Evolutionary conservation across 1,140 invertebrate genomes (phyloP).

Genomic region (Atta texana): DNA sequence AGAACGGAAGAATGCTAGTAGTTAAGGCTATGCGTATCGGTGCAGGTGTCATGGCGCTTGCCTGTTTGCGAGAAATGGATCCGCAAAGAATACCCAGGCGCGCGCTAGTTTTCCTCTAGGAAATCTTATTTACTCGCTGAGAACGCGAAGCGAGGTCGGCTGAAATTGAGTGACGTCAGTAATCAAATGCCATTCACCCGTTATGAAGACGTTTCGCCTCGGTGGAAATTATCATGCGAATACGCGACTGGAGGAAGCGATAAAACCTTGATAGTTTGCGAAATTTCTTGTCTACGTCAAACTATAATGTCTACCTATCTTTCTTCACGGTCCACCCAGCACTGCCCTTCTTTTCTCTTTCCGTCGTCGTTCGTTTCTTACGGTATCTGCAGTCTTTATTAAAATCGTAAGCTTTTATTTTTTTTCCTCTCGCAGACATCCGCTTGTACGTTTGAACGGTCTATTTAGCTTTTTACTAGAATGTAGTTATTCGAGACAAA

Average conservation of each 20-base stretch:
- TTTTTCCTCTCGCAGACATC: slow-evolving; percentile 5
- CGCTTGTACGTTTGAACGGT: slow-evolving; percentile 13
- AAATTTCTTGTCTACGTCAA: slow-evolving; percentile 57
- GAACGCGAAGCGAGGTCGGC: slow-evolving; percentile 25
- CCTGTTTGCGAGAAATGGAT: slow-evolving; percentile 50
- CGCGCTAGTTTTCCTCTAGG: slow-evolving; percentile 50
- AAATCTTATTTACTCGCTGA: slow-evolving; percentile 55
- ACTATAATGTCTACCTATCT: slow-evolving; percentile 51
- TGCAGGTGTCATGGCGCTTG: slow-evolving; percentile 38
- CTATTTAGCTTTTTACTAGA: slow-evolving; percentile 29
- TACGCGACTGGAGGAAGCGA: slow-evolving; percentile 45
- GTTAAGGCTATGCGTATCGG: slow-evolving; percentile 50
- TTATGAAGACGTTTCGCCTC: slow-evolving; percentile 59
- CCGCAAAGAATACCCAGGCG: slow-evolving; percentile 46
- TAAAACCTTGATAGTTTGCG: slow-evolving; percentile 55
- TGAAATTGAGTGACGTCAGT: slow-evolving; percentile 60
- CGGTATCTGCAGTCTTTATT: slow-evolving; percentile 46
- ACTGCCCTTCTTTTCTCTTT: neutral
- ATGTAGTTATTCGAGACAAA: slow-evolving; percentile 20
- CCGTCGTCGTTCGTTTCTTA: neutral
- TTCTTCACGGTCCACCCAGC: neutral
- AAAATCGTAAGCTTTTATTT: slow-evolving; percentile 54
- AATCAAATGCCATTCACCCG: slow-evolving; percentile 63
- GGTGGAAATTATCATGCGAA: slow-evolving; percentile 61
- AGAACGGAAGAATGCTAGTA: slow-evolving; percentile 38